These are phyloP conservation scores for Calonectris borealis DNA, from an alignment of 2,113 vertebrate genomes.

Conservation along the genomic window DNA sequence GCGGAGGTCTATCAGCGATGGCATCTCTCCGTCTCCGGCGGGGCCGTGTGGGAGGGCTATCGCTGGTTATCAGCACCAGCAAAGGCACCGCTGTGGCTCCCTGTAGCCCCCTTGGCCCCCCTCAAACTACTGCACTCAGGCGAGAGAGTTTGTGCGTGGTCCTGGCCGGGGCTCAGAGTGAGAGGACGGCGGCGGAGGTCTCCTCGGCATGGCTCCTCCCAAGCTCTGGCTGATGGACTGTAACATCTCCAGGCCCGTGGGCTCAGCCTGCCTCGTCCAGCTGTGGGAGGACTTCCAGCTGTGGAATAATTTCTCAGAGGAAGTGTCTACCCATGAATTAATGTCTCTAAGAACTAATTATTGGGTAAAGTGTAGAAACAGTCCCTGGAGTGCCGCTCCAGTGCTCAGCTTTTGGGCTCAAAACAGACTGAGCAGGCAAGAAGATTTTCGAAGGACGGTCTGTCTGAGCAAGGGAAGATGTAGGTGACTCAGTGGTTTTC, in stretches of 20 bases:
- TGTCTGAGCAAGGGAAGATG: background rate
- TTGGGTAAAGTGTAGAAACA: slow-evolving; percentile 31
- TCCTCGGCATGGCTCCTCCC: background rate
- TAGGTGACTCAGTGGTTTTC: slow-evolving; percentile 16
- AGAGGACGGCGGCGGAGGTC: background rate
- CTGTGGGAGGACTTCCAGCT: slow-evolving; percentile 5
- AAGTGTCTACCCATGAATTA: slow-evolving; percentile 37
- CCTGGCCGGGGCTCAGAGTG: fast-evolving
- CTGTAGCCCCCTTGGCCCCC: background rate
- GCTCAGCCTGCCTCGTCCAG: background rate
- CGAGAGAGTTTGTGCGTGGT: background rate
- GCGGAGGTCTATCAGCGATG: background rate
- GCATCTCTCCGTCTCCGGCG: background rate
- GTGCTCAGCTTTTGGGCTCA: background rate
- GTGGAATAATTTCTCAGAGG: slow-evolving; percentile 28
- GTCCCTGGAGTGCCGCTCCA: slow-evolving; percentile 25
- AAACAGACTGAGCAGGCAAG: background rate
- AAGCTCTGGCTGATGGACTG: background rate
- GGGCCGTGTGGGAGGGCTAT: background rate
- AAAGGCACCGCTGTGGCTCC: background rate
- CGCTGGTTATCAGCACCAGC: background rate
- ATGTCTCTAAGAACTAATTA: slow-evolving; percentile 50
- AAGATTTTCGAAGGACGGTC: background rate
- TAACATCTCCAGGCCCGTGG: background rate
- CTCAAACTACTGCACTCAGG: background rate